Conservation (phyloP, 2,888 invertebrate genomes). For the Autographa pulchrina region DNA sequence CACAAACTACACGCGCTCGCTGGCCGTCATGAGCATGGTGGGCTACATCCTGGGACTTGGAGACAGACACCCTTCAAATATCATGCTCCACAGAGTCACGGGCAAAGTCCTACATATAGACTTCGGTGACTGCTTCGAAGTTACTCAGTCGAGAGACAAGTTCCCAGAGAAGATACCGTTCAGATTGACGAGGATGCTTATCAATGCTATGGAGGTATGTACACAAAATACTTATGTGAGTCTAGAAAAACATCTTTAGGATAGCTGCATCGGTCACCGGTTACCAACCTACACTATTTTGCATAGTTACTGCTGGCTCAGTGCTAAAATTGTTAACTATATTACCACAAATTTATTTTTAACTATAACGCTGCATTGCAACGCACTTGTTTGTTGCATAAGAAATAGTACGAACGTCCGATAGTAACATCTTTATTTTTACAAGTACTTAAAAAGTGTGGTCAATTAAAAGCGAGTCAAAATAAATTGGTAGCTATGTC, state of each 20-base stretch:
- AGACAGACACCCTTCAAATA: constrained; percentile 99
- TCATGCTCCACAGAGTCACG: constrained; percentile 98
- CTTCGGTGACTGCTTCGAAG: constrained; percentile 99
- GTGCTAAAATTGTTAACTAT: not conserved
- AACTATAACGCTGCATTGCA: not conserved
- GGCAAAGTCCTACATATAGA: constrained; percentile 99
- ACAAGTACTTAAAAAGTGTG: constrained; percentile 4
- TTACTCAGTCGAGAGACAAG: constrained; percentile 99
- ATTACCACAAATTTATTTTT: not conserved
- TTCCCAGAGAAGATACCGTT: constrained; percentile 99
- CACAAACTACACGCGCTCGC: constrained; percentile 98
- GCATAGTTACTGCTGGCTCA: not conserved
- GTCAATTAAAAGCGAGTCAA: constrained; percentile 20
- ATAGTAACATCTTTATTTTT: constrained; percentile 2
- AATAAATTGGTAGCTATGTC: constrained; percentile 24
- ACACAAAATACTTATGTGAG: no score
- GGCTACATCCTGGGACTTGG: constrained; percentile 99
- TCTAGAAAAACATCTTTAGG: no score
- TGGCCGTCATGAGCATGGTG: constrained; percentile 99
- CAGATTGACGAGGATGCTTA: constrained; percentile 98
- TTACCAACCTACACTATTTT: no score
- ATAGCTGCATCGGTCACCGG: no score
- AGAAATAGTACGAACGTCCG: not conserved
- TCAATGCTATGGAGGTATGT: constrained; percentile 97
- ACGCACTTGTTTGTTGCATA: not conserved